Conservation (phyloP, 2,113 vertebrate species). For the Dicaeum eximium region DNA sequence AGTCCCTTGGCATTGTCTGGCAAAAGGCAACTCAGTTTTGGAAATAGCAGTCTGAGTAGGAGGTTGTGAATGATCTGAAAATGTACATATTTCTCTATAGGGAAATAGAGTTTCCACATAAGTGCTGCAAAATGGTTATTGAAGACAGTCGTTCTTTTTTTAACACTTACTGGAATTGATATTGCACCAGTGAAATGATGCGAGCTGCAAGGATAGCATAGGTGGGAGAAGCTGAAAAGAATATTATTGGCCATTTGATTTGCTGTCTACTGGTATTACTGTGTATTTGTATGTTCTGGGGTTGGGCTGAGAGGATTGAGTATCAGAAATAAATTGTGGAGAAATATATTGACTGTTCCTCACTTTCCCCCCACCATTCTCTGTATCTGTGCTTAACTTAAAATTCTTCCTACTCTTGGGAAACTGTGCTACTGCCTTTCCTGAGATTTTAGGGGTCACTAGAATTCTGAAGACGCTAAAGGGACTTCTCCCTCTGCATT, state of each 20-base stretch:
- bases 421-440: background rate
- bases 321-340: background rate
- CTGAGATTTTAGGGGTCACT: background rate
- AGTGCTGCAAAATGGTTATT: background rate
- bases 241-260: background rate
- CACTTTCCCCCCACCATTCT: background rate
- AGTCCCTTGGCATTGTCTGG: background rate
- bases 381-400: background rate
- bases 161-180: background rate
- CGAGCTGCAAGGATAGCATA: background rate
- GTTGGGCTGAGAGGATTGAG: background rate
- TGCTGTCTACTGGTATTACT: background rate
- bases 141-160: background rate
- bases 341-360: background rate
- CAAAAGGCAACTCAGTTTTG: background rate
- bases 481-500: background rate
- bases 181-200: background rate
- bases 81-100: background rate
- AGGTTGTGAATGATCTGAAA: background rate
- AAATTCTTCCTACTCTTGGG: background rate
- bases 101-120: background rate
- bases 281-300: background rate
- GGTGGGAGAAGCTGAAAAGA: background rate
- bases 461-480: background rate
- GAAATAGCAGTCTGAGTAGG: background rate